Base-by-base conservation (phyloP, 2,113 vertebrate species). In the Rhinopomastus cyanomelas region DNA sequence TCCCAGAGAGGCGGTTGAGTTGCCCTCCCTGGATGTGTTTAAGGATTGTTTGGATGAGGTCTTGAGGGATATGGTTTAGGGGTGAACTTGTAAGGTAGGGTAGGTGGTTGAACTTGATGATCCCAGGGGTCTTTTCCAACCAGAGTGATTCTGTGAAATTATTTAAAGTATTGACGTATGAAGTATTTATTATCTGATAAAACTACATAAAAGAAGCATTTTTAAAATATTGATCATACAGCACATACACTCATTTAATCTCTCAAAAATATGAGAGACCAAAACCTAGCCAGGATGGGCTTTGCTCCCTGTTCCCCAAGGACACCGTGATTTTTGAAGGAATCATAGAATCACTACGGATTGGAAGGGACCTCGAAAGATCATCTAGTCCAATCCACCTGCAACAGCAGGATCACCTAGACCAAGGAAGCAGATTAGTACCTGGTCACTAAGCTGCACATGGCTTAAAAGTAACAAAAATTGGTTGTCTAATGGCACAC, bases 171-270 rank as follows among this genome's bases (percentile, higher is more conserved):
- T 55, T 86, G 73, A 77, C 8, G 1, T 51, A 84, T 53, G 57
- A 87, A 68, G 59, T 53, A 92, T 68, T 94, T 88, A 90, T 37
- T 57, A 84, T 16, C 62, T 25, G 51, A 29, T 51, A 46, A 93
- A 85, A 53, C 37, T 68, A 34, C 2, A 9, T 20, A 32, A 18
- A 52, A 87, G 79, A 22, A 78, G 26, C 48, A 64, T 44, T 72
- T 81, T 78, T 64, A 74, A 89, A 93, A 67, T 14, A 8, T 27
- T 14, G 37, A 59, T 52, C 66, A 64, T 3, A 71, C 65, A 84
- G 37, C 61, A 75, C 16, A 78, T 2, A 9, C 0, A 51, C 11
- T 5, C 9, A 3, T 30, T 71, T 73, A 34, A 81, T n/a, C n/a
- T 12, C 48, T 56, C 66, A 42, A 25, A 85, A 79, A 15, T 4